Evolutionary conservation across 2,797 vertebrate species (phyloP).

Genomic region (Philypnodon macrostomus): DNA sequence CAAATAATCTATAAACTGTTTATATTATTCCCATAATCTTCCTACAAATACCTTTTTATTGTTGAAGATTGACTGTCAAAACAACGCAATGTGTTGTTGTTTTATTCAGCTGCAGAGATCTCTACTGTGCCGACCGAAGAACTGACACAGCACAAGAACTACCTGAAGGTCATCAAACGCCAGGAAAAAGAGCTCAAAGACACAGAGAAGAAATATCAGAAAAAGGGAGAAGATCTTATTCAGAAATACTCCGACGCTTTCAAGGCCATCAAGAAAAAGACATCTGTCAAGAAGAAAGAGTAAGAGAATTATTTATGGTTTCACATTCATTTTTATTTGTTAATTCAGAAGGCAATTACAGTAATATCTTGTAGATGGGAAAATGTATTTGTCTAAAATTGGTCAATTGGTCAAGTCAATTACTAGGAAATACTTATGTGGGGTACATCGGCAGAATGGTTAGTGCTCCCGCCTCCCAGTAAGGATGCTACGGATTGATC

Average conservation of each 20-base stretch:
- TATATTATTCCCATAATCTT: slow-evolving; percentile 5
- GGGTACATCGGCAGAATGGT: too few species aligned
- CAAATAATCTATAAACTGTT: too few species aligned
- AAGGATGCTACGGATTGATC: too few species aligned
- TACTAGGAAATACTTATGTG: too few species aligned
- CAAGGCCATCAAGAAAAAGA: slow-evolving; percentile 75
- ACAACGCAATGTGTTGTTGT: slow-evolving; percentile 2
- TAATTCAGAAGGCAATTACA: too few species aligned
- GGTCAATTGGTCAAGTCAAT: too few species aligned
- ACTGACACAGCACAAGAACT: slow-evolving; percentile 86
- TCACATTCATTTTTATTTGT: neutral
- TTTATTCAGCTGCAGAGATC: slow-evolving; percentile 70
- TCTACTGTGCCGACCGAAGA: slow-evolving; percentile 81
- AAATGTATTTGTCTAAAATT: too few species aligned
- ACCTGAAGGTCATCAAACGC: slow-evolving; percentile 86
- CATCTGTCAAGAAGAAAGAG: slow-evolving; percentile 84
- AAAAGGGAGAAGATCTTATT: slow-evolving; percentile 85
- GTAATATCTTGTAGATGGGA: too few species aligned
- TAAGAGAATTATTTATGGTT: slow-evolving; percentile 44
- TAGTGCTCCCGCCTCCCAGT: too few species aligned
- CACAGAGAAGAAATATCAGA: slow-evolving; percentile 81
- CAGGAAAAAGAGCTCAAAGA: slow-evolving; percentile 93
- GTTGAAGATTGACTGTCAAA: slow-evolving; percentile 8
- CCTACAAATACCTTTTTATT: slow-evolving; percentile 8
- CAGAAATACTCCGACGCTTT: slow-evolving; percentile 82